A percentile compares a stretch with the other conserved stretches of the same genome.
These are phyloP conservation scores for Drosophila rellima DNA, from an alignment of 2,888 invertebrate genomes.

Conservation along the genomic window DNA sequence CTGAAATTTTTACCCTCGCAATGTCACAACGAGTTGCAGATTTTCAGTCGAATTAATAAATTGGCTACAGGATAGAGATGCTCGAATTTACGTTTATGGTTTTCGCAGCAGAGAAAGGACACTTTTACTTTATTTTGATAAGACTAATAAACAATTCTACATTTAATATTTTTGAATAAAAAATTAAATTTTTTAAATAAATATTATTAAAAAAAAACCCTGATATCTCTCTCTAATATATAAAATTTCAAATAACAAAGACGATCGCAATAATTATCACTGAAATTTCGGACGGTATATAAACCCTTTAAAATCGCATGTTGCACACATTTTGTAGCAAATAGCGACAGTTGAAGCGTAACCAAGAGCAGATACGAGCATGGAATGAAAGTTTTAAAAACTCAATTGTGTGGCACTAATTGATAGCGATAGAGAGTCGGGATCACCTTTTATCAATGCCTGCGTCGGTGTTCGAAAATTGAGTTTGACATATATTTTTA, in stretches of 20 bases:
- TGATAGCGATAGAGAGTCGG: slow-evolving; percentile 31
- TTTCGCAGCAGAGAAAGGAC: no score
- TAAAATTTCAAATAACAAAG: not conserved
- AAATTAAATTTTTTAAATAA: no score
- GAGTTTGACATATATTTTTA: slow-evolving; percentile 79
- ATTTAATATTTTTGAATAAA: no score
- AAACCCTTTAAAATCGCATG: slow-evolving; percentile 28
- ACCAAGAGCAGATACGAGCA: slow-evolving; percentile 25
- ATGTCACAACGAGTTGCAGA: no score
- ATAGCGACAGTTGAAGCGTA: slow-evolving; percentile 28
- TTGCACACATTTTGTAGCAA: slow-evolving; percentile 7
- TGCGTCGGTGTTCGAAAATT: slow-evolving; percentile 56
- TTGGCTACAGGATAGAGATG: no score
- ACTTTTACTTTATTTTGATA: no score
- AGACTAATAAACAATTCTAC: no score
- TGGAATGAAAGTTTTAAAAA: slow-evolving; percentile 57
- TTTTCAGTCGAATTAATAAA: no score
- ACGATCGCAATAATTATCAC: not conserved
- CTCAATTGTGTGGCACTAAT: slow-evolving; percentile 76
- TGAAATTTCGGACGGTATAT: not conserved
- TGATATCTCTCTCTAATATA: no score
- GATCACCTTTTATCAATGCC: slow-evolving; percentile 41
- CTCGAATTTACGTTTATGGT: no score
- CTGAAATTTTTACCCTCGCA: no score
- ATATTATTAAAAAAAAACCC: no score